Conservation (phyloP, 2,888 invertebrate species). For the Xestia sexstrigata region DNA sequence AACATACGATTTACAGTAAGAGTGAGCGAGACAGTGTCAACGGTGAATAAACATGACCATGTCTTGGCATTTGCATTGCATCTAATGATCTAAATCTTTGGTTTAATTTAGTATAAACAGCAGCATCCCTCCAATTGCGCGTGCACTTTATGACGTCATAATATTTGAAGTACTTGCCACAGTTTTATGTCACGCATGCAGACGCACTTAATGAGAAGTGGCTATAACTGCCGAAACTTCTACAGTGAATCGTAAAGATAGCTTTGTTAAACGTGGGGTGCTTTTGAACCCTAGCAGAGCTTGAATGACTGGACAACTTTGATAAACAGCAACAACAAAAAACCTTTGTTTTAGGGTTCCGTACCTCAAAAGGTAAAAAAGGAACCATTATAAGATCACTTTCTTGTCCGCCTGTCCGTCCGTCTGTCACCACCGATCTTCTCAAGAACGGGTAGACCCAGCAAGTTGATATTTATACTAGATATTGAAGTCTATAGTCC, state of each 20-base stretch:
- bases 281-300: background rate
- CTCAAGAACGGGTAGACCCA: no score
- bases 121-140: slow-evolving; percentile 21
- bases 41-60: background rate
- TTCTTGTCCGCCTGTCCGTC: no score
- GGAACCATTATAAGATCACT: no score
- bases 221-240: slow-evolving; percentile 42
- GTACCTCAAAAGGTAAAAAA: no score
- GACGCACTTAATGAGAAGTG: slow-evolving; percentile 61
- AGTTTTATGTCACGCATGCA: slow-evolving; percentile 57
- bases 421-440: no score
- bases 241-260: slow-evolving; percentile 33
- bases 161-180: slow-evolving; percentile 35
- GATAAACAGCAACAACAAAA: background rate
- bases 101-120: slow-evolving; percentile 25
- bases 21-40: background rate
- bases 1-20: background rate
- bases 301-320: background rate
- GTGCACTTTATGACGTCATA: slow-evolving; percentile 64
- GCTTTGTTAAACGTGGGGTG: slow-evolving; percentile 47
- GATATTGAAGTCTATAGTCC: no score
- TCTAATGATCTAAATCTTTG: slow-evolving; percentile 1
- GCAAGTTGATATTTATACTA: no score
- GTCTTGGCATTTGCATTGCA: background rate
- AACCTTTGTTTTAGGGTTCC: no score